Evolutionary conservation across 1,140 invertebrate species (phyloP).

Genomic region (Drosophila insularis): DNA sequence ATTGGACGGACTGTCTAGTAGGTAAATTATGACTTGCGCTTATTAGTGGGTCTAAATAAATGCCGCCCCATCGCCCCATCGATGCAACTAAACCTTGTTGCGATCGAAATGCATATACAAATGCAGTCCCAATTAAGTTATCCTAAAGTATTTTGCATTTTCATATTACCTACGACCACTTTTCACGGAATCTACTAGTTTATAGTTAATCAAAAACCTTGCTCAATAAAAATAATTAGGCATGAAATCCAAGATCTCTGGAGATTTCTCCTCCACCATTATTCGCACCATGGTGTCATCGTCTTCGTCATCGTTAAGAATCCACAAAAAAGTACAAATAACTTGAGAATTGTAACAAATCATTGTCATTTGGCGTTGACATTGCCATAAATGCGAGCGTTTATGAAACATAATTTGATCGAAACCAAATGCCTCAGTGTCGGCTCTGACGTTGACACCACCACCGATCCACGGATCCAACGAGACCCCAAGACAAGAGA

Average conservation of each 20-base stretch:
- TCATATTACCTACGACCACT: no score
- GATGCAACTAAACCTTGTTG: no score
- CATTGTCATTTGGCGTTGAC: conserved; percentile 58
- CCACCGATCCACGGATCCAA: not conserved
- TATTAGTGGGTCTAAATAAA: not conserved
- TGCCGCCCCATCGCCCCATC: no score
- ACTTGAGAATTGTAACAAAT: conserved; percentile 73
- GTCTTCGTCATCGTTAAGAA: conserved; percentile 15
- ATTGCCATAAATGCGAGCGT: conserved; percentile 74
- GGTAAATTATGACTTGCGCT: not conserved
- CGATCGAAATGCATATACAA: no score
- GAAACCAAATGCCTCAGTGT: conserved; percentile 65
- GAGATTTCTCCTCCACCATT: conserved; percentile 5
- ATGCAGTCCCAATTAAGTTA: no score
- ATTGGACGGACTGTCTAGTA: not conserved
- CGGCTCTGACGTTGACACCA: conserved; percentile 62
- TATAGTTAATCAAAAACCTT: no score
- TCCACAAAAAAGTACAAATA: conserved; percentile 68
- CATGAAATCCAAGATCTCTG: conserved; percentile 25
- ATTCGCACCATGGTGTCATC: no score
- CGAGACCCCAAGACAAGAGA: conserved; percentile 39
- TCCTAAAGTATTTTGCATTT: no score
- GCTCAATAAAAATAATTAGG: conserved; percentile 47
- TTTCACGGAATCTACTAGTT: no score
- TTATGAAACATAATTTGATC: conserved; percentile 81